These are phyloP conservation scores for Aurelia aurita complex sp. Pacific DNA, from an alignment of 30 jellyfish, hydroid and myxozoan genomes.

Conservation along the genomic window DNA sequence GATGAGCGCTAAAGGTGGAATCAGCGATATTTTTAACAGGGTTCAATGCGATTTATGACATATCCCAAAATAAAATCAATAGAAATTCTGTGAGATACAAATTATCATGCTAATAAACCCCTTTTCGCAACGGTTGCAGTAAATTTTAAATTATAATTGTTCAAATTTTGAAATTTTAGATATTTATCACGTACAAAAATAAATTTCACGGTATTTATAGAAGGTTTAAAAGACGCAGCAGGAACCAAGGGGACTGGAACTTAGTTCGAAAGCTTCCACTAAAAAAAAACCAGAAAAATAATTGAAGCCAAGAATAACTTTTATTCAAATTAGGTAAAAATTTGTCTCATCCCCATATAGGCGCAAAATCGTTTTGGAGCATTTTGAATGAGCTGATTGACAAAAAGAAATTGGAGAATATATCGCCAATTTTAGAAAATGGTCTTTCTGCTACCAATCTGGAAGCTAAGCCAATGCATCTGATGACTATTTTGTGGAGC, in stretches of 20 bases:
- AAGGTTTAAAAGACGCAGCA: slow-evolving; percentile 22
- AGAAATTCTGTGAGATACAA: no score
- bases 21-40: no score
- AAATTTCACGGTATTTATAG: not conserved
- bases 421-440: slow-evolving; percentile 52
- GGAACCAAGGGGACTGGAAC: slow-evolving; percentile 45
- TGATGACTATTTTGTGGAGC: slow-evolving; percentile 36
- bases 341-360: slow-evolving; percentile 36
- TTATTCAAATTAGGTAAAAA: slow-evolving; percentile 32
- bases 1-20: no score
- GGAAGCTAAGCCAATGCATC: slow-evolving; percentile 37
- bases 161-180: no score
- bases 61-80: no score
- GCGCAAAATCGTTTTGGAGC: slow-evolving; percentile 55
- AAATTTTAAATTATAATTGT: no score
- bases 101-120: no score
- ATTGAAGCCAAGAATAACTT: slow-evolving; percentile 5
- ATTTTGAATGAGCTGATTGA: slow-evolving; percentile 30
- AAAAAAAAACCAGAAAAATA: slow-evolving; percentile 14
- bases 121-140: no score
- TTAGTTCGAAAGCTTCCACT: slow-evolving; percentile 22
- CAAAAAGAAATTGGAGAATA: slow-evolving; percentile 31
- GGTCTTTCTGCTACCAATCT: slow-evolving; percentile 25
- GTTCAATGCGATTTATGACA: no score
- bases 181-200: no score